Evolutionary conservation across 1,140 invertebrate genomes (phyloP).

Genomic region (Drosophila triauraria): DNA sequence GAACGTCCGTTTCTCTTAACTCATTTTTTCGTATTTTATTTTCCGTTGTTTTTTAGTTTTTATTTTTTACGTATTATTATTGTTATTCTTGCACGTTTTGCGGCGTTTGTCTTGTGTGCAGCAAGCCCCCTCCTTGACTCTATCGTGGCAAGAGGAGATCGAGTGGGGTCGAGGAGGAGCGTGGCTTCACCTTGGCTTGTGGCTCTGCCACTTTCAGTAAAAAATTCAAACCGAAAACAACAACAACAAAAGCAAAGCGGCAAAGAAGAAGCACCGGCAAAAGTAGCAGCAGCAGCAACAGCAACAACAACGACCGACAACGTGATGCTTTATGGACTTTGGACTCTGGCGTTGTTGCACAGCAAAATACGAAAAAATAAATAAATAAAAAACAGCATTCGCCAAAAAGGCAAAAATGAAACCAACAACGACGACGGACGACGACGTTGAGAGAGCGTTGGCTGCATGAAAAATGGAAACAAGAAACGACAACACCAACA

Average conservation of each 20-base stretch:
- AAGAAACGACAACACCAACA: constrained; percentile 59
- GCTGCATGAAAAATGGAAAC: constrained; percentile 77
- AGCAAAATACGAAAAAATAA: constrained; percentile 32
- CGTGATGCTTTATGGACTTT: constrained; percentile 80
- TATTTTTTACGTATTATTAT: constrained; percentile 37
- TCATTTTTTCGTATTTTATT: constrained; percentile 70
- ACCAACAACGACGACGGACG: constrained; percentile 42
- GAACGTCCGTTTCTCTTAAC: constrained; percentile 73
- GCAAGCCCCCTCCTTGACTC: background rate
- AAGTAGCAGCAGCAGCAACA: constrained; percentile 35
- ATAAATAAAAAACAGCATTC: constrained; percentile 50
- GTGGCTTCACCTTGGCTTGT: constrained; percentile 71
- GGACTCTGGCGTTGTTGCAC: constrained; percentile 53
- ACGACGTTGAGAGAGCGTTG: constrained; percentile 29
- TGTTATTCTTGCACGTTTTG: constrained; percentile 69
- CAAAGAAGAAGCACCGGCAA: constrained; percentile 29
- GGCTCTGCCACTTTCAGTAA: constrained; percentile 71
- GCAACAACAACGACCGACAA: constrained; percentile 51
- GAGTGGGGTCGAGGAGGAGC: background rate
- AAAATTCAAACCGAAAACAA: constrained; percentile 57
- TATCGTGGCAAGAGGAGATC: background rate
- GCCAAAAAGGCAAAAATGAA: constrained; percentile 76
- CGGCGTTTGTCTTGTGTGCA: constrained; percentile 46
- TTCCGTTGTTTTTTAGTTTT: constrained; percentile 32
- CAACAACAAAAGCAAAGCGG: constrained; percentile 50